A percentile compares a stretch with the other conserved stretches of the same genome.
Evolutionary conservation across 2,888 invertebrate genomes (phyloP).

Genomic region (Bombylius discolor): DNA sequence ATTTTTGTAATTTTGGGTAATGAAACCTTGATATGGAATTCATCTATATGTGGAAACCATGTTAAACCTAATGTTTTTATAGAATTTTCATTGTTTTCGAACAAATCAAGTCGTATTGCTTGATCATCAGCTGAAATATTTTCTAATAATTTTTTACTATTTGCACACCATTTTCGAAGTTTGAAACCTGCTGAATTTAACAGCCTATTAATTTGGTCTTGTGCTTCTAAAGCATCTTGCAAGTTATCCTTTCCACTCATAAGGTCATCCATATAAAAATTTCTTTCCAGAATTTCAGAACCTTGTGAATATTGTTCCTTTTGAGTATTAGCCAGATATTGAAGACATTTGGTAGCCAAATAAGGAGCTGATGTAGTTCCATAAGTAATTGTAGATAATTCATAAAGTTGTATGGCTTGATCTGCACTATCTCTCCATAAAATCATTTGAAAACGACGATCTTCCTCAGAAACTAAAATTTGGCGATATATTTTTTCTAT

Average conservation of each 20-base stretch:
- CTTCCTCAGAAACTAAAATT: background rate
- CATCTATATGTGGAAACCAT: constrained; percentile 9
- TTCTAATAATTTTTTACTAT: constrained; percentile 1
- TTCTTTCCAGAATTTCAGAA: background rate
- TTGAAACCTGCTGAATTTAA: constrained; percentile 6
- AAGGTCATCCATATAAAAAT: too few relatives aligned
- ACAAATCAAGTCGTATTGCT: background rate
- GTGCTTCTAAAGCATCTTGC: constrained; percentile 3
- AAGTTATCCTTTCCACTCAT: too few relatives aligned
- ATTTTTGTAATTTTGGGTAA: background rate
- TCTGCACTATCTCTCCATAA: constrained; percentile 4
- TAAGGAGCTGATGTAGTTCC: too few relatives aligned
- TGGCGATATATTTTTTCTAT: constrained; percentile 11
- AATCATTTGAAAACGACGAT: background rate
- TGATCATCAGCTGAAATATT: background rate
- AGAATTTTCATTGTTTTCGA: background rate
- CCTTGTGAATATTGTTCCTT: constrained; percentile 5
- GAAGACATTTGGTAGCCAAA: too few relatives aligned
- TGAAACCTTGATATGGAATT: constrained; percentile 1
- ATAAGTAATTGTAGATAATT: too few relatives aligned
- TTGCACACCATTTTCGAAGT: constrained; percentile 8
- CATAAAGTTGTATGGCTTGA: background rate
- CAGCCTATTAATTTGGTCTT: constrained; percentile 2
- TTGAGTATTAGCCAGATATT: constrained; percentile 12
- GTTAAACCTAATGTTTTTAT: constrained; percentile 7